Evolutionary conservation across 2,888 invertebrate species (phyloP).

Genomic region (Siphlonurus alternatus): DNA sequence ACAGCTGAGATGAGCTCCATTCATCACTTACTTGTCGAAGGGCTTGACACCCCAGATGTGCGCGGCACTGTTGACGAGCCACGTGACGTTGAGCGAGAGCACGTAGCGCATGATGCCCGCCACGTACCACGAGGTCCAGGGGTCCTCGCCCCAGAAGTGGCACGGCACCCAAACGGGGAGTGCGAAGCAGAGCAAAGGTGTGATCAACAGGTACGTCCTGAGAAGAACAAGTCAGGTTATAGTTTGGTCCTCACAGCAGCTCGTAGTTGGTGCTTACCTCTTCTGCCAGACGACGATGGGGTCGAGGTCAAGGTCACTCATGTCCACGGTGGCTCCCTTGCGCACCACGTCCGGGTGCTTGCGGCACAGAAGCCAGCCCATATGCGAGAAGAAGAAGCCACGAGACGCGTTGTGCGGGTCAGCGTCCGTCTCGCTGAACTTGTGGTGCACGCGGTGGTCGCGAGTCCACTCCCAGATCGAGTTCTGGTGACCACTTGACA

Average conservation of each 20-base stretch:
- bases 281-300: slow-evolving; percentile 73
- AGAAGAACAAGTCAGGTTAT: slow-evolving; percentile 21
- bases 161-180: slow-evolving; percentile 64
- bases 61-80: slow-evolving; percentile 87
- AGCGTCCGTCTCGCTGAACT: slow-evolving; percentile 65
- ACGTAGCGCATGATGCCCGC: slow-evolving; percentile 60
- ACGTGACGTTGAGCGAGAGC: slow-evolving; percentile 64
- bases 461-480: slow-evolving; percentile 75
- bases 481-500: too few species aligned
- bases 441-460: slow-evolving; percentile 76
- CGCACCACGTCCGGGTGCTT: slow-evolving; percentile 80
- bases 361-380: slow-evolving; percentile 78
- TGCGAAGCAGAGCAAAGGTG: slow-evolving; percentile 62
- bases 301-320: slow-evolving; percentile 74
- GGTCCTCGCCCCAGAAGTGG: slow-evolving; percentile 55
- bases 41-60: slow-evolving; percentile 85
- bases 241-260: too few species aligned
- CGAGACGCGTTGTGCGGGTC: slow-evolving; percentile 78
- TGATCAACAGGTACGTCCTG: slow-evolving; percentile 57
- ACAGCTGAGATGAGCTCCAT: too few species aligned
- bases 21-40: slow-evolving; percentile 69
- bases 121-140: slow-evolving; percentile 58
- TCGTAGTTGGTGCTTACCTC: slow-evolving; percentile 39
- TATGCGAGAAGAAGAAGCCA: slow-evolving; percentile 91
- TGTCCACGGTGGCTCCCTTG: slow-evolving; percentile 67